A percentile compares a stretch with the other conserved stretches of the same genome.
These are phyloP conservation scores for Aleiodes sp. DNA, from an alignment of 1,140 invertebrate species.

Conservation along the genomic window DNA sequence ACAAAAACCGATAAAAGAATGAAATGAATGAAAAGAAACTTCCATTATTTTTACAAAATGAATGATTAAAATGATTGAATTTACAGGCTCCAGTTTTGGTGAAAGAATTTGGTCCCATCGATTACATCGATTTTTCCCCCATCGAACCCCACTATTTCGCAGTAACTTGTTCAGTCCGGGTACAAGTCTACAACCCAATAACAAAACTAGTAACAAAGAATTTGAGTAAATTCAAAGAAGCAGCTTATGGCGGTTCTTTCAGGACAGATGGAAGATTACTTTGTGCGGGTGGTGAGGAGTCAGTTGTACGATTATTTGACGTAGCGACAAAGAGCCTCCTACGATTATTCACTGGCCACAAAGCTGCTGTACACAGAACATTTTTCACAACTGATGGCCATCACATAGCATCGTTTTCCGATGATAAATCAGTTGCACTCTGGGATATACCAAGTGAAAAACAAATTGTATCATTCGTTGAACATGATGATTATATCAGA, in stretches of 20 bases:
- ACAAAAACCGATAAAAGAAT: not conserved
- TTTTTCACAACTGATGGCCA: conserved; percentile 83
- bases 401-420: conserved; percentile 89
- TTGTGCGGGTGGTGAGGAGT: conserved; percentile 88
- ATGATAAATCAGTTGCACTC: conserved; percentile 88
- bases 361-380: conserved; percentile 79
- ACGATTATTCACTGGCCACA: conserved; percentile 68
- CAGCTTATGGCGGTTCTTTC: conserved; percentile 87
- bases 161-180: conserved; percentile 88
- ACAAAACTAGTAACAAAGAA: conserved; percentile 86
- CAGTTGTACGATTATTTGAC: conserved; percentile 89
- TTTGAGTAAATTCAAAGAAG: conserved; percentile 85
- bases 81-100: conserved; percentile 85
- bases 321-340: conserved; percentile 80
- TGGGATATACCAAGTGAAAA: conserved; percentile 92
- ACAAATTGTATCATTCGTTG: conserved; percentile 73
- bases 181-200: conserved; percentile 92
- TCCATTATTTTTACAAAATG: conserved; percentile 2
- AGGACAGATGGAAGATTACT: conserved; percentile 86
- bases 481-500: conserved; percentile 85
- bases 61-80: conserved; percentile 39
- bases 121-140: conserved; percentile 90
- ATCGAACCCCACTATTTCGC: conserved; percentile 88
- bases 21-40: not conserved
- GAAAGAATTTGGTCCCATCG: conserved; percentile 92